Evolutionary conservation across 2,113 vertebrate genomes (phyloP).

Genomic region (Chlamydotis undulata): DNA sequence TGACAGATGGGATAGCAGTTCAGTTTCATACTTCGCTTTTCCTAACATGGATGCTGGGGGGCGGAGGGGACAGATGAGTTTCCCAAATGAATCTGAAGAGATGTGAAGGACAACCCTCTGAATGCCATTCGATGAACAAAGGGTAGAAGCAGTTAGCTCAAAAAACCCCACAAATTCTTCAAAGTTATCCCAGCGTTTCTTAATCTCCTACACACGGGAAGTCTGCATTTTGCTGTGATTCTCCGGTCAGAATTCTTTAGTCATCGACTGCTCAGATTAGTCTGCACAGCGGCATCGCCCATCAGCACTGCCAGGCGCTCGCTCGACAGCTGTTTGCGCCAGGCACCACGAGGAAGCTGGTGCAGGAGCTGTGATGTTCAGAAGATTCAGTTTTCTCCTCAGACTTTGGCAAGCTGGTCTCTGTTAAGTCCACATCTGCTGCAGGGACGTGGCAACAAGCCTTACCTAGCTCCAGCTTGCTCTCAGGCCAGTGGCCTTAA

Average conservation of each 20-base stretch:
- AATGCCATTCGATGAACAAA: neutral
- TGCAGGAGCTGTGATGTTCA: neutral
- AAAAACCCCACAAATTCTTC: neutral
- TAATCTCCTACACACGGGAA: neutral
- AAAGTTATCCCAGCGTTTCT: neutral
- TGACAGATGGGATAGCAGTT: neutral
- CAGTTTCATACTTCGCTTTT: neutral
- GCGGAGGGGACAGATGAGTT: neutral
- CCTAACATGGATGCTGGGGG: neutral
- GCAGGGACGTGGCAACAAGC: neutral
- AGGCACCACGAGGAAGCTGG: neutral
- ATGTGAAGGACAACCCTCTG: neutral
- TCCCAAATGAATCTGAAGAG: neutral
- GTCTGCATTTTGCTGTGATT: neutral
- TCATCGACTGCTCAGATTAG: neutral
- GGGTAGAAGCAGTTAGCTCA: neutral
- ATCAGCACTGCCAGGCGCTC: neutral
- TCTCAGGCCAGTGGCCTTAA: neutral
- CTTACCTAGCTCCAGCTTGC: neutral
- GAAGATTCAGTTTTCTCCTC: neutral
- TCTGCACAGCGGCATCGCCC: neutral
- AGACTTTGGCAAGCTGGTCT: neutral
- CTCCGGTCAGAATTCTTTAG: neutral
- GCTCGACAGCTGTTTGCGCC: fast-evolving
- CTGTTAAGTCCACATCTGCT: neutral